A percentile compares a stretch with the other conserved stretches of the same genome.
phyloP scores from a whole-genome alignment of 2,113 vertebrate species.

The Rhinoderma darwinii region DNA sequence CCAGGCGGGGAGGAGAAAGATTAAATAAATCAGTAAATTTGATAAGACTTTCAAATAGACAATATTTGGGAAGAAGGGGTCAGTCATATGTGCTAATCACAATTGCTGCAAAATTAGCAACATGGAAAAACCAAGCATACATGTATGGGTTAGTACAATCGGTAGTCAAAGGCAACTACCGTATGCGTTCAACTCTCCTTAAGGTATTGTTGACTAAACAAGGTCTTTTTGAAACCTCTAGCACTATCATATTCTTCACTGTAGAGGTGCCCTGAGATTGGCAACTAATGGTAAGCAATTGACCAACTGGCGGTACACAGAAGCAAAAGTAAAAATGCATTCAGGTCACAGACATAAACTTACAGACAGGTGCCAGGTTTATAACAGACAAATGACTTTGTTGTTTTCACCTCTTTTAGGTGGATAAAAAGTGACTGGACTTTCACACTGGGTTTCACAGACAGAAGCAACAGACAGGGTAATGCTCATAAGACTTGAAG shows the following conservation, averaged over 20 bases:
- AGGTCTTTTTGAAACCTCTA: constrained; percentile 63
- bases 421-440: constrained; percentile 81
- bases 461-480: constrained; percentile 87
- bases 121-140: constrained; percentile 67
- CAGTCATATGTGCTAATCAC: constrained; percentile 73
- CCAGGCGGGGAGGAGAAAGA: constrained; percentile 68
- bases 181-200: neutral
- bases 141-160: constrained; percentile 19
- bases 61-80: constrained; percentile 66
- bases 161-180: neutral
- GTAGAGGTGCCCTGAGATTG: constrained; percentile 73
- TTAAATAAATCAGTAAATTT: constrained; percentile 72
- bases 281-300: constrained; percentile 89
- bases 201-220: neutral
- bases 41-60: constrained; percentile 68
- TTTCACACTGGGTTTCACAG: constrained; percentile 89
- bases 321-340: constrained; percentile 99
- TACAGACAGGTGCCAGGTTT: constrained; percentile 83
- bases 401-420: constrained; percentile 80
- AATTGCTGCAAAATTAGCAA: constrained; percentile 75
- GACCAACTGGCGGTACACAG: constrained; percentile 87
- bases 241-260: constrained; percentile 64
- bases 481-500: constrained; percentile 81
- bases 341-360: constrained; percentile 93
- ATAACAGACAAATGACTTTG: constrained; percentile 91